These are phyloP conservation scores for Plestiodon gilberti DNA, from an alignment of 2,113 vertebrate species.

Conservation along the genomic window DNA sequence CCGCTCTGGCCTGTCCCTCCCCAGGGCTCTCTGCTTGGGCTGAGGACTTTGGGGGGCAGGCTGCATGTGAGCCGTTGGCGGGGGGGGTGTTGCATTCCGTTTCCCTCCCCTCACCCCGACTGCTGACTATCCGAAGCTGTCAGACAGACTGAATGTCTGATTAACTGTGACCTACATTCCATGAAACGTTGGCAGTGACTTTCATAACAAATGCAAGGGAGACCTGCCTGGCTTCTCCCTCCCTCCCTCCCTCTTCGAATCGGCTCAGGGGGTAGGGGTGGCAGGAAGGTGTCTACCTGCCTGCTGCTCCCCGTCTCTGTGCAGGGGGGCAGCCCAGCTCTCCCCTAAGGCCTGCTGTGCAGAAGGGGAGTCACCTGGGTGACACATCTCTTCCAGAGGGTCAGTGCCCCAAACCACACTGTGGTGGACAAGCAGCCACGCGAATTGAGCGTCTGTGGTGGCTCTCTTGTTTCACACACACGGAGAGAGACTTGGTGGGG, in stretches of 20 bases:
- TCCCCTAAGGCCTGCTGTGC: neutral
- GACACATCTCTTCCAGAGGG: neutral
- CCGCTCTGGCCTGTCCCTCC: neutral
- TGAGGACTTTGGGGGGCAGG: fast-evolving
- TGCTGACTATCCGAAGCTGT: conserved; percentile 55
- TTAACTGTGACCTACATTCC: conserved; percentile 73
- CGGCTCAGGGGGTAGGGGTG: neutral
- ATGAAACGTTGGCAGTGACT: conserved; percentile 42
- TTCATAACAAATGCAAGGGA: conserved; percentile 37
- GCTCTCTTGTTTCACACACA: neutral
- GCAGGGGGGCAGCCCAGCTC: neutral
- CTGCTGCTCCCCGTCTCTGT: neutral
- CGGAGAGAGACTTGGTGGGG: neutral
- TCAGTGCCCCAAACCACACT: neutral
- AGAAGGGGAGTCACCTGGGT: neutral
- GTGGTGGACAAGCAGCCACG: neutral
- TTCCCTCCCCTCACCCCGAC: neutral
- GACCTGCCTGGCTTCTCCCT: conserved; percentile 22
- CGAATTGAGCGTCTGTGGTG: neutral
- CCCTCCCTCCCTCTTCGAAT: neutral
- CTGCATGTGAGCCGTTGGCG: neutral
- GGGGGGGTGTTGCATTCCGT: neutral
- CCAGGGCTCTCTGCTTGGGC: neutral
- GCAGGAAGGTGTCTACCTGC: neutral
- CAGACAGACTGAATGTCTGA: conserved; percentile 68